These are phyloP conservation scores for Hofmannophila pseudospretella DNA, from an alignment of 2,888 invertebrate genomes.

Conservation along the genomic window DNA sequence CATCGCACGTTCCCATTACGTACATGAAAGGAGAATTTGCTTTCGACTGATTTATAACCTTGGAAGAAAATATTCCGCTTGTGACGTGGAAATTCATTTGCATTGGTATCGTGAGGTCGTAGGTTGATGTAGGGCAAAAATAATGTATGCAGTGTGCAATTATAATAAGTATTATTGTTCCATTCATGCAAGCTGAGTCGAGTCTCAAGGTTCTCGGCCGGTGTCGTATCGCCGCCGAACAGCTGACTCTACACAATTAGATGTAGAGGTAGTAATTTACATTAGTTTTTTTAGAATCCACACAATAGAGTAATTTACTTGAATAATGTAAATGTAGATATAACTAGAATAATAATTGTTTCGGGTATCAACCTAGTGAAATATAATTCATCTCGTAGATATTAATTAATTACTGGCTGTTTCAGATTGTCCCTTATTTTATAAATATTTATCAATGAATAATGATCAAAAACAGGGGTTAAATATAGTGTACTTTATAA, in stretches of 20 bases:
- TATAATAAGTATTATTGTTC: constrained; percentile 52
- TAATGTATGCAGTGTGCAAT: constrained; percentile 21
- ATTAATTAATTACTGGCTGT: too few species aligned
- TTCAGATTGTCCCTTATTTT: too few species aligned
- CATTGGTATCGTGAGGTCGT: constrained; percentile 1
- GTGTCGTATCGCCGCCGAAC: constrained; percentile 34
- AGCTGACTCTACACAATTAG: constrained; percentile 43
- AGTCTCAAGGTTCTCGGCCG: constrained; percentile 39
- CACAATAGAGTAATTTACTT: too few species aligned
- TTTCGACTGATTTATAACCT: constrained; percentile 23
- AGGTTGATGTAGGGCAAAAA: constrained; percentile 10
- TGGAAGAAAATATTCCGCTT: neutral
- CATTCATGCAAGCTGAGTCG: constrained; percentile 41
- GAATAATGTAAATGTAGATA: too few species aligned
- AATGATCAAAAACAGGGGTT: too few species aligned
- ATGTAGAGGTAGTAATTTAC: too few species aligned
- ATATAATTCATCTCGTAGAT: too few species aligned
- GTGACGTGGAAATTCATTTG: neutral
- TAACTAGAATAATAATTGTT: too few species aligned
- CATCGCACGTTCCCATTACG: constrained; percentile 33
- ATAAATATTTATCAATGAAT: too few species aligned
- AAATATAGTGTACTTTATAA: too few species aligned
- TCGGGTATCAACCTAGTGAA: too few species aligned
- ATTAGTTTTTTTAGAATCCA: too few species aligned
- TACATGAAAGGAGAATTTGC: constrained; percentile 31